Evolutionary conservation across 1,140 invertebrate species (phyloP), one percentile per base, ranked within the genome.

Genomic region (Penaeus indicus): DNA sequence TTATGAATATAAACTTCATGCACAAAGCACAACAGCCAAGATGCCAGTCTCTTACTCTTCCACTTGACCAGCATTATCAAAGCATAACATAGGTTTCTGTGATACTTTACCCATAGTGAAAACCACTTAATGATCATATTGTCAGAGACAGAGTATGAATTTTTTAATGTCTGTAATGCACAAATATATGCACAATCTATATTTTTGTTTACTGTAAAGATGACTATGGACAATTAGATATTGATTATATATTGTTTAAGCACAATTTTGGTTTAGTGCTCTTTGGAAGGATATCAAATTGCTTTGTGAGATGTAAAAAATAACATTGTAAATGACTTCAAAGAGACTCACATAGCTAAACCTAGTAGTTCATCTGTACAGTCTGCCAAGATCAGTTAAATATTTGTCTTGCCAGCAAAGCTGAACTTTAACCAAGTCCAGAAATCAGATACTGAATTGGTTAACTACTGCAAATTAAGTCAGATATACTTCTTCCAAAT

Each of bases 81-180:
- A 81, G 85, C 85, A 87, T 87, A 87, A 81, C 82, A 87, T 79
- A 87, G 82, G 85, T 87, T 69, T 87, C 85, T 87, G 85, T 87
- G 85, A 87, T 87, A 87, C 84, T 87, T 87, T 69, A 87, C 72
- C 78, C 79, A 64, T 87, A 87, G 80, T 72, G 78, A 87, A 87
- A 87, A 77, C 85, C 64, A 81, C 82, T 60, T 87, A 87, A 81
- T 87, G 62, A 87, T 80, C 64, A 87, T 87, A 63, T 81, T 87
- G 82, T 87, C 82, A 87, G 62, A 87, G 60, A 54, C 85, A 67
- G 84, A 86, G 79, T 86, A 32, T 86, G 42, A 81, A 80, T 61
- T 82, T 79, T 86, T 78, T 86, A 79, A 87, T 67, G 78, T 64
- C 72, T 82, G 54, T 78, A 79, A 87, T 87, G 85, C 85, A 81